Conservation (phyloP, 2,113 vertebrate genomes). For the Odocoileus hemionus region DNA sequence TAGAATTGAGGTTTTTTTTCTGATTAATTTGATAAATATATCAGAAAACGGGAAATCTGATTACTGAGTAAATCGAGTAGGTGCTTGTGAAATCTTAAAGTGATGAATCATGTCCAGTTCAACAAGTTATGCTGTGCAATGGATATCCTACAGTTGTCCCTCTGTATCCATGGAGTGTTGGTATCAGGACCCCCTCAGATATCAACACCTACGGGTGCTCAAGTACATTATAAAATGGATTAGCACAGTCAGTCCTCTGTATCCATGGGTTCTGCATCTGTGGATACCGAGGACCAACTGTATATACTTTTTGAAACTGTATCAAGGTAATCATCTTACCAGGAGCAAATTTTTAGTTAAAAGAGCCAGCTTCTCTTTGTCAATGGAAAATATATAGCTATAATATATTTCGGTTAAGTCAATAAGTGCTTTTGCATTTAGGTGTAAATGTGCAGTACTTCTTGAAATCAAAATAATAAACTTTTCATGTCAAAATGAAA, state of each 20-base stretch:
- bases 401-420: conserved; percentile 17
- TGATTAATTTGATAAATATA: conserved; percentile 19
- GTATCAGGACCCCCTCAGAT: not conserved
- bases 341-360: conserved; percentile 27
- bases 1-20: not conserved
- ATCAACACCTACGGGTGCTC: not conserved
- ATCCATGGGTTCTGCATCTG: not conserved
- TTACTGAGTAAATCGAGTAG: conserved; percentile 16
- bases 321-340: not conserved
- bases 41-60: conserved; percentile 16
- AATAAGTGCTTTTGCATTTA: not conserved
- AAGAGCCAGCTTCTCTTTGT: conserved; percentile 8
- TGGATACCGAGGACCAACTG: not conserved
- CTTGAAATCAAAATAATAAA: conserved; percentile 30
- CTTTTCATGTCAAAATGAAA: conserved; percentile 28
- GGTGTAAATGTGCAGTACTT: not conserved
- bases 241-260: not conserved
- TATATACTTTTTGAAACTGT: not conserved
- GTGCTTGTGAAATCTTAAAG: not conserved
- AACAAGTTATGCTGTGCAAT: not conserved
- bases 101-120: not conserved
- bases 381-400: conserved; percentile 2
- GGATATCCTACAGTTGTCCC: not conserved
- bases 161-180: not conserved
- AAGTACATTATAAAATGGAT: not conserved